These are phyloP conservation scores for Genyomyrus donnyi DNA, from an alignment of 2,113 vertebrate species.

Conservation along the genomic window DNA sequence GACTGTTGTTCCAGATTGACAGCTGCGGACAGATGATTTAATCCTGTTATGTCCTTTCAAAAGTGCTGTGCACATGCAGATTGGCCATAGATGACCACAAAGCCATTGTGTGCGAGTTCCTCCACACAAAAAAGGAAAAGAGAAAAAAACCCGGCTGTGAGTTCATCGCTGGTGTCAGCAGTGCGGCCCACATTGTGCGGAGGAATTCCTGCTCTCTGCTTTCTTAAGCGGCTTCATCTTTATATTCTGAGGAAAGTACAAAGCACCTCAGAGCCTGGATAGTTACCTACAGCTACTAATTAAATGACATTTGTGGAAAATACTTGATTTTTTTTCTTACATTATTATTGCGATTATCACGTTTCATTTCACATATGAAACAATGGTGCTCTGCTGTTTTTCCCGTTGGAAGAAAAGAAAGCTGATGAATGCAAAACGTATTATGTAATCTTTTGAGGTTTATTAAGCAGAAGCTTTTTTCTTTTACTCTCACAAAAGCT, in stretches of 20 bases:
- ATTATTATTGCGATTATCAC: neutral
- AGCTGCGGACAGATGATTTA: conserved; percentile 18
- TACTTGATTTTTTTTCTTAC: neutral
- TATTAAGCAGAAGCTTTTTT: neutral
- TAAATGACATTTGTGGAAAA: neutral
- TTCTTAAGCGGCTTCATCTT: conserved; percentile 6
- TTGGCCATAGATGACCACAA: conserved; percentile 17
- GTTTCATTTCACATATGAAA: neutral
- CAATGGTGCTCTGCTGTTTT: neutral
- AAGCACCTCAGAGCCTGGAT: neutral
- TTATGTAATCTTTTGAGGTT: neutral
- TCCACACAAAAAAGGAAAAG: conserved; percentile 15
- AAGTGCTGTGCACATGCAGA: conserved; percentile 17
- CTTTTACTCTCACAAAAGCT: neutral
- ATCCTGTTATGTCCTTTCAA: conserved; percentile 26
- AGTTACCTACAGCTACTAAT: neutral
- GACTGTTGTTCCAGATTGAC: conserved; percentile 18
- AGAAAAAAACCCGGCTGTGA: conserved; percentile 2
- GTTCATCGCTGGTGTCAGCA: conserved; percentile 14
- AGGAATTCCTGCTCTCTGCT: neutral
- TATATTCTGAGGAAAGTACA: neutral
- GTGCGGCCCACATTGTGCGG: neutral
- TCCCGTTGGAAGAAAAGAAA: neutral
- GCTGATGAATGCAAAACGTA: neutral
- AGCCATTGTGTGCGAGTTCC: conserved; percentile 20